Percentiles rank a stretch among this genome's conserved stretches.
phyloP scores from a whole-genome alignment of 2,888 invertebrate genomes.

The Melanostoma mellinum region DNA sequence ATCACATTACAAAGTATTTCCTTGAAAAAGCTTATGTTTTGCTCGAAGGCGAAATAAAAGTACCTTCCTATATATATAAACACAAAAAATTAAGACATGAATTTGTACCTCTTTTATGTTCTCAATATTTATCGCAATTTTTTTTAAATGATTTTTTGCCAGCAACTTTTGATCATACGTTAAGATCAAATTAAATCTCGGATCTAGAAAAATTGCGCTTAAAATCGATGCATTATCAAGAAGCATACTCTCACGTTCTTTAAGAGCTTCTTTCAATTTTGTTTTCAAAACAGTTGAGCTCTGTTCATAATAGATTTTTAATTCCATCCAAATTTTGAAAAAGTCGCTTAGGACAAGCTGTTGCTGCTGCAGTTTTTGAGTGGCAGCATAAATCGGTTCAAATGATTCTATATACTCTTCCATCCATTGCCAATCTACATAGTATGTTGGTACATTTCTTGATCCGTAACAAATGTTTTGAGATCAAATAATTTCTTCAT shows the following conservation, averaged over 20 bases:
- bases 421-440: constrained; percentile 24
- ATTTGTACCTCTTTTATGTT: constrained; percentile 4
- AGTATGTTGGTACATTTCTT: constrained; percentile 5
- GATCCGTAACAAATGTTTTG: constrained; percentile 34
- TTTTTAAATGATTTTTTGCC: neutral
- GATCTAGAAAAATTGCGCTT: too few species aligned
- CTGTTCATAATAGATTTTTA: too few species aligned
- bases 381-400: constrained; percentile 15
- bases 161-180: neutral
- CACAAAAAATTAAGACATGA: too few species aligned
- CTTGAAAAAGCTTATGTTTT: too few species aligned
- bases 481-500: constrained; percentile 52
- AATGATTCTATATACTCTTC: constrained; percentile 18
- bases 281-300: neutral
- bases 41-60: too few species aligned
- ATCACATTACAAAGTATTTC: too few species aligned
- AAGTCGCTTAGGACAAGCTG: constrained; percentile 1
- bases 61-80: too few species aligned
- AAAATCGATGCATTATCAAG: constrained; percentile 3
- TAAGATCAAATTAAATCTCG: neutral
- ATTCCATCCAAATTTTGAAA: constrained; percentile 14
- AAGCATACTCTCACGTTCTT: neutral
- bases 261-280: neutral
- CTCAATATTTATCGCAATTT: neutral
- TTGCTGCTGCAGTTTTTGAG: constrained; percentile 33